Evolutionary conservation across 2,888 invertebrate genomes (phyloP), one percentile per base, ranked within the genome.

Genomic region (Steinernema carpocapsae): DNA sequence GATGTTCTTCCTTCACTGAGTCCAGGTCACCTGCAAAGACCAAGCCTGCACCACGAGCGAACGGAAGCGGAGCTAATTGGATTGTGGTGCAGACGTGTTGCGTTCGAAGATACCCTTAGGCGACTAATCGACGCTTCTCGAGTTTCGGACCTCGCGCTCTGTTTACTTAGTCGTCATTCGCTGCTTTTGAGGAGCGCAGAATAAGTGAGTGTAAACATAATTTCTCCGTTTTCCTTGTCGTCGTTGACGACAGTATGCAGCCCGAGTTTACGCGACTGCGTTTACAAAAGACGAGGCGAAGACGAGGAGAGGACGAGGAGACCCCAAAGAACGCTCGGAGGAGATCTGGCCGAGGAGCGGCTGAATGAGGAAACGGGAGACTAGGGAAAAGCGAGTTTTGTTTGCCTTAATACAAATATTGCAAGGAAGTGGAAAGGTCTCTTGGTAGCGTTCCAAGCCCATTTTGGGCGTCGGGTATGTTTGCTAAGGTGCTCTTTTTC

Each of bases 71-170:
- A 37, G 37, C 37, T 48, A 48, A 48, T 48, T 48, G 48, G 48
- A 19, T 48, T 19, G 48, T 48, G 48, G 17, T 48, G 48, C 48
- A 19, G 48, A 2, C 14, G 48, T 19, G n/a, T 19, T 17, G 14
- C 48, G 48, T n/a, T 19, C 48, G 4, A 4, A 19, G 56, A 56
- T 64, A 29, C 64, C 64, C 64, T 64, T 17, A 17, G 64, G 64
- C 48, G 64, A 64, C 64, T 64, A 64, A 64, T 64, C 64, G 64
- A 64, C 64, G 64, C 32, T 64, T 64, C 64, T 64, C 64, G 32
- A 64, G 64, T 64, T 64, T 64, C 64, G 29, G 32, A 7, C 17
- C 22, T 14, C 26, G 32, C 64, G 29, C 64, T 64, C 17, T 64
- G 64, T 64, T 64, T 64, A 64, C 64, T 64, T 29, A 64, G 64